Percentiles rank a stretch among this genome's conserved stretches.
phyloP scores from a whole-genome alignment of 2,113 vertebrate genomes.

The Meriones unguiculatus region DNA sequence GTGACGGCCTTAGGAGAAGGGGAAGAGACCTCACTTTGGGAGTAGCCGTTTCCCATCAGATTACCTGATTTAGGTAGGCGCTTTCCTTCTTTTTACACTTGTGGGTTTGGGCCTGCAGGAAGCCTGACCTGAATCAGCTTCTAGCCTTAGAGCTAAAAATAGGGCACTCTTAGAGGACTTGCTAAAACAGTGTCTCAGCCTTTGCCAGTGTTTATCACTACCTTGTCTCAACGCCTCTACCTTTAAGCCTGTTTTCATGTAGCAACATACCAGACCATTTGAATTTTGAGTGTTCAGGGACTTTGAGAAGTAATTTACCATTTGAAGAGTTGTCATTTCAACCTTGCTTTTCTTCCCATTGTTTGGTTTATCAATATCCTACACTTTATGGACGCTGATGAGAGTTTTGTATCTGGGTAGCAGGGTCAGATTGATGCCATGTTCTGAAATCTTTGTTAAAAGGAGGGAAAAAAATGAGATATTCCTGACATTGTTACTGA shows the following conservation, averaged over 20 bases:
- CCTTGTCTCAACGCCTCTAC: conserved; percentile 30
- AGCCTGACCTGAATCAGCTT: conserved; percentile 77
- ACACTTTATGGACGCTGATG: conserved; percentile 12
- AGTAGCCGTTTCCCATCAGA: conserved; percentile 20
- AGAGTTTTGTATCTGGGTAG: conserved; percentile 58
- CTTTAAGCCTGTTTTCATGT: conserved; percentile 61
- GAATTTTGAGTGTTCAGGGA: conserved; percentile 22
- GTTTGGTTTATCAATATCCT: not conserved
- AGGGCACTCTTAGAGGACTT: conserved; percentile 73
- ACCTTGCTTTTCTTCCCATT: conserved; percentile 16
- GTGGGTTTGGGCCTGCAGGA: conserved; percentile 61
- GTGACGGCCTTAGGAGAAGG: not conserved
- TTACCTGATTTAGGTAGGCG: conserved; percentile 60
- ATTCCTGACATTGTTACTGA: conserved; percentile 27
- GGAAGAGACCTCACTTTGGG: not conserved
- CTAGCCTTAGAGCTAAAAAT: conserved; percentile 77
- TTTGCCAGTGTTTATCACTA: conserved; percentile 50
- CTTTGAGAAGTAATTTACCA: not conserved
- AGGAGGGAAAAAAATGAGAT: not conserved
- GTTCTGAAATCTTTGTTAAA: conserved; percentile 44
- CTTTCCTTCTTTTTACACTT: conserved; percentile 42
- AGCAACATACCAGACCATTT: not conserved
- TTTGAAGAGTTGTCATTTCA: conserved; percentile 50
- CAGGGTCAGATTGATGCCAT: conserved; percentile 50
- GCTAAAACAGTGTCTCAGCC: conserved; percentile 58